A percentile compares a stretch with the other conserved stretches of the same genome.
Conservation (phyloP, 2,888 invertebrate genomes). For the Gastracanthus pulcherrimus region DNA sequence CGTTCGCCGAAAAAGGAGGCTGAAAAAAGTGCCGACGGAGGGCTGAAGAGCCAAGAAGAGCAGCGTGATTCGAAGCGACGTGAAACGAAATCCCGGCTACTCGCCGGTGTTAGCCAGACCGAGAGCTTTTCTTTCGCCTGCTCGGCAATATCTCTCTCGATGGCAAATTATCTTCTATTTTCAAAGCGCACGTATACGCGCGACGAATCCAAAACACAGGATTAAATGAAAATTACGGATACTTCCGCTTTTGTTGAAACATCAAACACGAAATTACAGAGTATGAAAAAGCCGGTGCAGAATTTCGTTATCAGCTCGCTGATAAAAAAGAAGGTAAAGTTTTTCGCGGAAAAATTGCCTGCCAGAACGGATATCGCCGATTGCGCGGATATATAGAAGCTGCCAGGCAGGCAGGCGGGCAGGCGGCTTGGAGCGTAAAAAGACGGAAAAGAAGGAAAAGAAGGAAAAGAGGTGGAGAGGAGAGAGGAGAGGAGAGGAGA, state of each 20-base stretch:
- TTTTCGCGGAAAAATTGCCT: conserved; percentile 58
- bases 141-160: conserved; percentile 46
- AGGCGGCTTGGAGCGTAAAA: not conserved
- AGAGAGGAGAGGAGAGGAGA: not conserved
- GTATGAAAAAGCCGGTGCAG: conserved; percentile 18
- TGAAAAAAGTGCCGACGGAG: conserved; percentile 28
- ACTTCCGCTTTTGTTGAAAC: conserved; percentile 42
- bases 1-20: conserved; percentile 50
- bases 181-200: conserved; percentile 48
- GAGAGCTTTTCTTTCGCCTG: conserved; percentile 50
- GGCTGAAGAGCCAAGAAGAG: conserved; percentile 50
- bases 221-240: conserved; percentile 39
- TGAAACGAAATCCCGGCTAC: conserved; percentile 58
- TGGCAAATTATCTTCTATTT: conserved; percentile 57
- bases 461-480: not conserved
- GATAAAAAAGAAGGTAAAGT: conserved; percentile 53
- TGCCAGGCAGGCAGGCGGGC: not conserved
- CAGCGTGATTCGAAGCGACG: conserved; percentile 56
- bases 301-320: conserved; percentile 53
- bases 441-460: conserved; percentile 7
- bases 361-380: conserved; percentile 60
- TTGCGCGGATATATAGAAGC: conserved; percentile 56
- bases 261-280: conserved; percentile 43
- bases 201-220: not conserved
- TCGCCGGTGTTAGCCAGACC: conserved; percentile 14